Conservation (phyloP, 1,140 invertebrate species). For the Holcopasites calliopsidis region DNA sequence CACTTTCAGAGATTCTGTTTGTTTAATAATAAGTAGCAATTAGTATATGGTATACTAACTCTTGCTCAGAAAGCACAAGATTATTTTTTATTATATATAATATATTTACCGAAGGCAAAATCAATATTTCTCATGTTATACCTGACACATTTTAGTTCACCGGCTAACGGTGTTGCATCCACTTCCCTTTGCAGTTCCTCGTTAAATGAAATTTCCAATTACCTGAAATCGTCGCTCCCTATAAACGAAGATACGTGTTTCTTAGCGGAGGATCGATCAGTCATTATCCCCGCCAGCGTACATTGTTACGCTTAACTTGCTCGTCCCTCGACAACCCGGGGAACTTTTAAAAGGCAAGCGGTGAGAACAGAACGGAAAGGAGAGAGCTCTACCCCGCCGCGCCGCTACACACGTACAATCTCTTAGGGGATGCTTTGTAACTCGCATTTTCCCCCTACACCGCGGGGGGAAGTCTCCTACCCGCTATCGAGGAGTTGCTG, state of each 20-base stretch:
- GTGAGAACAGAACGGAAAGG: neutral
- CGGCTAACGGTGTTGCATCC: neutral
- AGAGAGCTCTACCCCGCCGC: neutral
- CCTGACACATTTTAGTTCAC: too few species aligned
- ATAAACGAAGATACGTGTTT: constrained; percentile 18
- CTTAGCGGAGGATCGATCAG: constrained; percentile 9
- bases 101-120: too few species aligned
- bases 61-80: too few species aligned
- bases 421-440: neutral
- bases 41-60: too few species aligned
- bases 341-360: constrained; percentile 32
- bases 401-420: neutral
- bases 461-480: neutral
- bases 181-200: neutral
- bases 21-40: neutral
- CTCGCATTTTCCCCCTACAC: neutral
- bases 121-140: too few species aligned
- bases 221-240: neutral
- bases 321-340: neutral
- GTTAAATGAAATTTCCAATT: constrained; percentile 11
- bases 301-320: constrained; percentile 11
- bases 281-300: constrained; percentile 13
- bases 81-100: too few species aligned
- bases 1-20: neutral
- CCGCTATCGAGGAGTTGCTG: neutral